These are phyloP conservation scores for Tenthredo amoena DNA, from an alignment of 2,888 invertebrate species.

Conservation along the genomic window DNA sequence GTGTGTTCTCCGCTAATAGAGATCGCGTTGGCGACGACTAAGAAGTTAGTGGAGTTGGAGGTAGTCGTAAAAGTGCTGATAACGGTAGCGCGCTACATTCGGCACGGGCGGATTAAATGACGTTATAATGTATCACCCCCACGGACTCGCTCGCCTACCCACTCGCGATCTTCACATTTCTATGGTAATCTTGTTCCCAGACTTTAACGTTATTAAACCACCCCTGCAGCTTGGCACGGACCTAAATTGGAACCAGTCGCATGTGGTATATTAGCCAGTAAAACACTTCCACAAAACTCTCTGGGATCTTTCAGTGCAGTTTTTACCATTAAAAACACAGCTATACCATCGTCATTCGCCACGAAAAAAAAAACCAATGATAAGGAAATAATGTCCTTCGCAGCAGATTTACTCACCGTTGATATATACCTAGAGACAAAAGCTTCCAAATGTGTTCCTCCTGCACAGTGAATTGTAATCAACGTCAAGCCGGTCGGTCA, in stretches of 20 bases:
- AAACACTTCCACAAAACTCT: conserved; percentile 1
- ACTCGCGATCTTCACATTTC: conserved; percentile 52
- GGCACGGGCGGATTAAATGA: conserved; percentile 47
- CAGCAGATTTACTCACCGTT: not conserved
- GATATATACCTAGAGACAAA: not conserved
- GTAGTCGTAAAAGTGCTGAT: conserved; percentile 45
- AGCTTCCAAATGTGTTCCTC: too few species aligned
- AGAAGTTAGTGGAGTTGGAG: conserved; percentile 25
- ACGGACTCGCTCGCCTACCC: not conserved
- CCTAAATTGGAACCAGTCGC: not conserved
- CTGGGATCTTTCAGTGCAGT: not conserved
- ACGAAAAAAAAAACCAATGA: not conserved
- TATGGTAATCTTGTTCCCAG: conserved; percentile 50
- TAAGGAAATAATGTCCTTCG: not conserved
- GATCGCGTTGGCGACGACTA: conserved; percentile 35
- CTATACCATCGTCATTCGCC: not conserved
- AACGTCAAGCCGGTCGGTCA: not conserved
- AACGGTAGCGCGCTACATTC: conserved; percentile 39
- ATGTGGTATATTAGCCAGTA: conserved; percentile 5
- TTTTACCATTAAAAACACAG: not conserved
- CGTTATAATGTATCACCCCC: conserved; percentile 41
- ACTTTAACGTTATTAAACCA: conserved; percentile 45
- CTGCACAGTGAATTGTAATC: not conserved
- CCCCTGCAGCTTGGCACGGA: conserved; percentile 5
- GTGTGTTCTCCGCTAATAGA: conserved; percentile 48